Percentiles rank a stretch among this genome's conserved stretches.
These are phyloP conservation scores for Acropora tenuis DNA, from an alignment of 64 coral and sea anemone species.

Conservation along the genomic window DNA sequence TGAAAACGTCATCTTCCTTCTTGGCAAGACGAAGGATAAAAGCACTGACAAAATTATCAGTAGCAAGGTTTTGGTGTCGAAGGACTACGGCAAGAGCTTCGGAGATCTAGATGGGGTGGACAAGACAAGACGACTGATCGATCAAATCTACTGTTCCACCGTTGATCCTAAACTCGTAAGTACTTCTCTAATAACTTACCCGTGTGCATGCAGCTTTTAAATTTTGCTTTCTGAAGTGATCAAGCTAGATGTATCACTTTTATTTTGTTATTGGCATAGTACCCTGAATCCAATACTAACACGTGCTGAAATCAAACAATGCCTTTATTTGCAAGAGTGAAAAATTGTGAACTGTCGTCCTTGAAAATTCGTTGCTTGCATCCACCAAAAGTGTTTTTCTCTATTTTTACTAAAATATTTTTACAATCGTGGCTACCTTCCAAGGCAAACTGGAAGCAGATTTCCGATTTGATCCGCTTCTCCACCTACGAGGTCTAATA, in stretches of 20 bases:
- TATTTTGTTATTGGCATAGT: neutral
- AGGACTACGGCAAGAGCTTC: constrained; percentile 46
- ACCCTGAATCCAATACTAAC: neutral
- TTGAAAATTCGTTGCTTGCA: no score
- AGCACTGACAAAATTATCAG: no score
- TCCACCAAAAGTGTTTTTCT: no score
- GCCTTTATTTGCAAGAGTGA: neutral
- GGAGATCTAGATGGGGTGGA: no score
- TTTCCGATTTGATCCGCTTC: no score
- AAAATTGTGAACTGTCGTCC: neutral
- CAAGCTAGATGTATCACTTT: neutral
- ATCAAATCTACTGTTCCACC: constrained; percentile 62
- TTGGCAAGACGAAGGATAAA: constrained; percentile 24
- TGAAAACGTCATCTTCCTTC: constrained; percentile 31
- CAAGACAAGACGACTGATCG: neutral
- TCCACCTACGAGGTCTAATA: no score
- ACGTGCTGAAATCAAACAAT: neutral
- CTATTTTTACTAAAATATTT: no score
- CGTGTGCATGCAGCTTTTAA: neutral
- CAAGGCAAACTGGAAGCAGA: no score
- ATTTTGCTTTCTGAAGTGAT: constrained; percentile 15
- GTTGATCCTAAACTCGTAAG: constrained; percentile 56
- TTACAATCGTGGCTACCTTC: no score
- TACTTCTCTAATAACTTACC: neutral
- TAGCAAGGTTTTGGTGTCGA: constrained; percentile 42